Conservation (phyloP, 2,797 vertebrate species). For the Poeciliopsis gracilis region DNA sequence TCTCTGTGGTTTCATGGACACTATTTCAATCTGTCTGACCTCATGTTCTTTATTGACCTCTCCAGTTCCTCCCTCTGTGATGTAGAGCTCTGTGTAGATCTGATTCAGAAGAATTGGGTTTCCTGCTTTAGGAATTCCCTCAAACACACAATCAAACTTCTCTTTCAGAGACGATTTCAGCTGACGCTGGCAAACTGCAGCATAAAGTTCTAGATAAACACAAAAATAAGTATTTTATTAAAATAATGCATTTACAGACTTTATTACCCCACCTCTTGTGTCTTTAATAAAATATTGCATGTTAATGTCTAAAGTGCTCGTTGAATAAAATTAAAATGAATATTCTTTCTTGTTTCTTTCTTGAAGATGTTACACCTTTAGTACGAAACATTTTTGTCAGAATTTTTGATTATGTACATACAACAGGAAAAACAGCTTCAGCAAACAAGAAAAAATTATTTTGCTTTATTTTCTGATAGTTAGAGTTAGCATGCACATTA, state of each 20-base stretch:
- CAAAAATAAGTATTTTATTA: background rate
- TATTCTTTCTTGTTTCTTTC: background rate
- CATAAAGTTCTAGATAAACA: background rate
- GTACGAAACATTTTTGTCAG: background rate
- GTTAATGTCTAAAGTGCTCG: background rate
- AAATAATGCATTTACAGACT: background rate
- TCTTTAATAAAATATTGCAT: background rate
- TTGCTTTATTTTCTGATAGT: background rate
- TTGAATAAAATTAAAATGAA: background rate
- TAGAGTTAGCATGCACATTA: background rate
- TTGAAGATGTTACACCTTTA: background rate
- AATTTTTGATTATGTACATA: background rate
- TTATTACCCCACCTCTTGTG: background rate
- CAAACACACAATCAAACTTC: background rate
- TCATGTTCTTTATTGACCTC: conserved; percentile 1
- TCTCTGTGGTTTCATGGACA: background rate
- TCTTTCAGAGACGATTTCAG: background rate
- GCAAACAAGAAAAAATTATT: background rate
- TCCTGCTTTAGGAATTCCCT: background rate
- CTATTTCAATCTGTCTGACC: background rate
- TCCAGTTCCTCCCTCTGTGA: background rate
- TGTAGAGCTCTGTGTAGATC: conserved; percentile 14
- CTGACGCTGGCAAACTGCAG: background rate
- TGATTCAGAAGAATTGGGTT: background rate
- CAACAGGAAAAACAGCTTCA: background rate